Conservation (phyloP, 1,140 invertebrate species). For the Vollenhovia emeryi region DNA sequence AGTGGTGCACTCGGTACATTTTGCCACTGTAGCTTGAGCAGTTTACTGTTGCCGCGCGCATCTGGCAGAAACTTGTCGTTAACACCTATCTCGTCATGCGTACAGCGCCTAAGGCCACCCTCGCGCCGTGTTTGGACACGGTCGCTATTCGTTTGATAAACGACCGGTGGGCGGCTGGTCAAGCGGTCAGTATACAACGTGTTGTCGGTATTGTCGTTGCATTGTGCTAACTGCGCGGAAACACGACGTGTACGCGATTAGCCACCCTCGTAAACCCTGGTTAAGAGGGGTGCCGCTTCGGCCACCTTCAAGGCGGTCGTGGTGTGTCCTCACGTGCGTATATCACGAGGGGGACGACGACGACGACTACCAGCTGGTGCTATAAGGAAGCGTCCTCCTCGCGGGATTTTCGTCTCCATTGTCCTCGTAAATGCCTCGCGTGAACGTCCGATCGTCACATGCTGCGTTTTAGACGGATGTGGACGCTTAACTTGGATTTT, state of each 20-base stretch:
- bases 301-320: constrained; percentile 25
- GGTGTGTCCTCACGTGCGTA: constrained; percentile 40
- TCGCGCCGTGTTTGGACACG: constrained; percentile 83
- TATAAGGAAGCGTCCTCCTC: constrained; percentile 47
- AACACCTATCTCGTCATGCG: constrained; percentile 19
- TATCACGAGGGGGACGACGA: constrained; percentile 56
- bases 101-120: constrained; percentile 68
- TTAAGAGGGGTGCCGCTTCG: constrained; percentile 1
- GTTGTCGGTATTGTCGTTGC: constrained; percentile 71
- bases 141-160: constrained; percentile 74
- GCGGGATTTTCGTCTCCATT: constrained; percentile 64
- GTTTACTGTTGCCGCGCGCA: constrained; percentile 3
- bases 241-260: constrained; percentile 53
- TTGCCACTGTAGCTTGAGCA: neutral
- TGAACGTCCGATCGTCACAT: constrained; percentile 69
- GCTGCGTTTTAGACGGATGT: constrained; percentile 62
- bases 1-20: neutral
- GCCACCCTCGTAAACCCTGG: constrained; percentile 56
- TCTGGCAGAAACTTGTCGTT: constrained; percentile 18
- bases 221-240: constrained; percentile 75
- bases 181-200: constrained; percentile 60
- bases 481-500: constrained; percentile 60
- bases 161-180: constrained; percentile 63
- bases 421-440: constrained; percentile 69
- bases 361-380: constrained; percentile 65